phyloP scores from a whole-genome alignment of 1,140 invertebrate genomes.

The Danaus melanippus region DNA sequence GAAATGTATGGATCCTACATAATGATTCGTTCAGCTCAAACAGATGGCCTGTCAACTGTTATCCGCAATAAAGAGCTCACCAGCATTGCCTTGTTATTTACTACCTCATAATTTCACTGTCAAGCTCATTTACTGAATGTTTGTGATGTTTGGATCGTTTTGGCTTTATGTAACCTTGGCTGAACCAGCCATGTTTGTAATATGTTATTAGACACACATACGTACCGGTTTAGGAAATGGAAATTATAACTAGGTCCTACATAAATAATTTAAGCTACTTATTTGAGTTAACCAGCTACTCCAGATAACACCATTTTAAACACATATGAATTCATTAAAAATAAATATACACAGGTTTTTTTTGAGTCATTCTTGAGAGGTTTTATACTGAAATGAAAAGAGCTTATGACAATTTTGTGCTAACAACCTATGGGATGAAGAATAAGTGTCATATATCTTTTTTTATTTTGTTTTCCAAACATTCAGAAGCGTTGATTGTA shows the following conservation, averaged over 20 bases:
- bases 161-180: slow-evolving; percentile 9
- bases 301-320: too few species aligned
- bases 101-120: slow-evolving; percentile 40
- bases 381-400: background rate
- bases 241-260: too few species aligned
- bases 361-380: slow-evolving; percentile 1
- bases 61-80: slow-evolving; percentile 37
- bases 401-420: background rate
- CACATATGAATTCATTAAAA: too few species aligned
- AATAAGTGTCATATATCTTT: slow-evolving; percentile 25
- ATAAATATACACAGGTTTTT: too few species aligned
- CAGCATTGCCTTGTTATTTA: slow-evolving; percentile 32
- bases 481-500: slow-evolving; percentile 43
- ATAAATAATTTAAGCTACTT: too few species aligned
- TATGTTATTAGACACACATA: background rate
- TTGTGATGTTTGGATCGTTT: slow-evolving; percentile 21
- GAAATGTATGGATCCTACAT: too few species aligned
- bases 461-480: slow-evolving; percentile 30
- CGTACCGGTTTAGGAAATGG: too few species aligned
- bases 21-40: slow-evolving; percentile 14
- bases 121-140: slow-evolving; percentile 22
- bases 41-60: slow-evolving; percentile 33
- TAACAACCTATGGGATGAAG: slow-evolving; percentile 20
- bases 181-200: background rate
- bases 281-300: too few species aligned